Evolutionary conservation across 2,113 vertebrate genomes (phyloP).

Genomic region (Herpetotheres cachinnans): DNA sequence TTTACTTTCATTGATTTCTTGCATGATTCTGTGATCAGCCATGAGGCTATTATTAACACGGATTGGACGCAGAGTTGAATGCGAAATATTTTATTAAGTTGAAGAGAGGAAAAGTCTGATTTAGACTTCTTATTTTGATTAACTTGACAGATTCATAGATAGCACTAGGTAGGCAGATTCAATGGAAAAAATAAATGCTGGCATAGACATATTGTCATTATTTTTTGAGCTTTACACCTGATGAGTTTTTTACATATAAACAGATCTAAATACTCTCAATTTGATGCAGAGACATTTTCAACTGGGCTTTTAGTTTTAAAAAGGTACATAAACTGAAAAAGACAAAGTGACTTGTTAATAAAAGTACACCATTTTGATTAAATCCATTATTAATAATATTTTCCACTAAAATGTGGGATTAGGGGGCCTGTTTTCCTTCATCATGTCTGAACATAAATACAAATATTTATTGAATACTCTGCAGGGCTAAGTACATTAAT

Average conservation of each 20-base stretch:
- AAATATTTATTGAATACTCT: neutral
- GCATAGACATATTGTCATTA: neutral
- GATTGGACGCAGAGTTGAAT: constrained; percentile 52
- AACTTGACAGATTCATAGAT: neutral
- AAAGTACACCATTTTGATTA: neutral
- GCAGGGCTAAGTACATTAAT: neutral
- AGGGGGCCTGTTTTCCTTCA: neutral
- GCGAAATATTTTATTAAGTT: constrained; percentile 4
- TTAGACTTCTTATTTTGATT: constrained; percentile 41
- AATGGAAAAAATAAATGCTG: neutral
- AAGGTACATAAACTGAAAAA: neutral
- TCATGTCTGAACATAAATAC: neutral
- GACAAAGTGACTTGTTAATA: neutral
- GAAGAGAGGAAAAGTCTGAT: constrained; percentile 12
- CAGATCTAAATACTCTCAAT: neutral
- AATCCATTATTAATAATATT: neutral
- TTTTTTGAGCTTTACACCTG: neutral
- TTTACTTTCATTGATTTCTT: constrained; percentile 66
- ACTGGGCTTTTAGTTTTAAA: neutral
- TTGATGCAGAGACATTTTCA: neutral
- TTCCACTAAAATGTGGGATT: neutral
- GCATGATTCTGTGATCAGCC: constrained; percentile 41
- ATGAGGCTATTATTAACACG: constrained; percentile 32
- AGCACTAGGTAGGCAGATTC: neutral
- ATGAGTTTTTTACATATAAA: neutral